Evolutionary conservation across 1,140 invertebrate genomes (phyloP).

Genomic region (Diabrotica undecimpunctata): DNA sequence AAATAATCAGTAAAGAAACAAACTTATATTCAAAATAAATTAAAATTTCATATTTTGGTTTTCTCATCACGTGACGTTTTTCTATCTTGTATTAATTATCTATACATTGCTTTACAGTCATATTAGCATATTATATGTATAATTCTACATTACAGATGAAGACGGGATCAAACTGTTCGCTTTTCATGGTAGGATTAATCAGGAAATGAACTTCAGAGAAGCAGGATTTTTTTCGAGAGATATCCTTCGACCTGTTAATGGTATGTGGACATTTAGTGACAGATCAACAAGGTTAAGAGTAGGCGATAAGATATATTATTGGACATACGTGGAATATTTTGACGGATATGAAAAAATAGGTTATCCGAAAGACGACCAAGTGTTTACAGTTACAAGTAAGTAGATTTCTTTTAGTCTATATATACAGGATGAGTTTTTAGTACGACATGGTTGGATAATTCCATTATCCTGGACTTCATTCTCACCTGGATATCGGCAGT

Average conservation of each 20-base stretch:
- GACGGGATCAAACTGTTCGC: slow-evolving; percentile 66
- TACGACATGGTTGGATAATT: too few species aligned
- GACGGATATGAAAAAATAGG: slow-evolving; percentile 53
- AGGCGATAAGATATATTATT: slow-evolving; percentile 68
- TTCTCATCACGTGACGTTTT: too few species aligned
- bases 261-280: slow-evolving; percentile 65
- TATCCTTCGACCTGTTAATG: slow-evolving; percentile 59
- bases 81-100: too few species aligned
- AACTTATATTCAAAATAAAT: too few species aligned
- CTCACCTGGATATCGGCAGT: neutral
- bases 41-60: too few species aligned
- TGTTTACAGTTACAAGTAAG: slow-evolving; percentile 50
- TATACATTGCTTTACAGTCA: too few species aligned
- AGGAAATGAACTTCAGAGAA: slow-evolving; percentile 66
- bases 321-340: slow-evolving; percentile 67
- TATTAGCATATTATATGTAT: too few species aligned
- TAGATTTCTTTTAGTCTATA: too few species aligned
- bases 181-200: slow-evolving; percentile 69
- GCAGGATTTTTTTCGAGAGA: slow-evolving; percentile 65
- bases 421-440: too few species aligned
- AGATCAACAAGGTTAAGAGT: slow-evolving; percentile 52
- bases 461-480: neutral
- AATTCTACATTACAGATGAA: slow-evolving; percentile 49
- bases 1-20: too few species aligned
- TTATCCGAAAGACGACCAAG: slow-evolving; percentile 58